Evolutionary conservation across 2,797 vertebrate genomes (phyloP).

Genomic region (Zenarchopterus dispar): DNA sequence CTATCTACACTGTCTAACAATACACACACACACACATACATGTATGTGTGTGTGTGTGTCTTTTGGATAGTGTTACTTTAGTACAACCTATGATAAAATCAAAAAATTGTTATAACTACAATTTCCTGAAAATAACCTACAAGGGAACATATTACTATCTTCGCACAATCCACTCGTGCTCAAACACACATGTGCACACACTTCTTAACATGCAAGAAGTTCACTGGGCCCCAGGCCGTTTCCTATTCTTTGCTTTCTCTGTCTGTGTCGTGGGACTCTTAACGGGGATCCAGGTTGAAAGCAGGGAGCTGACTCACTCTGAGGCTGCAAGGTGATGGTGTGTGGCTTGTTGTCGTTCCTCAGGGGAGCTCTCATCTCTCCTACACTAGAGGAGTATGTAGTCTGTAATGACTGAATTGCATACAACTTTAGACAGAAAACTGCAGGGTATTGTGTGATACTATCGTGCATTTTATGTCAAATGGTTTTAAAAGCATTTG

Average conservation of each 20-base stretch:
- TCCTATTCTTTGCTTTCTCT: conserved; percentile 63
- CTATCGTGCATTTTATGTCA: conserved; percentile 25
- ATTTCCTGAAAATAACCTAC: background rate
- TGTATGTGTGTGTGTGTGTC: too few species aligned
- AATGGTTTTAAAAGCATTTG: background rate
- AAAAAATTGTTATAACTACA: background rate
- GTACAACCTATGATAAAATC: background rate
- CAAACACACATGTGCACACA: conserved; percentile 19
- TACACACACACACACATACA: background rate
- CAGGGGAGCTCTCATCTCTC: conserved; percentile 68
- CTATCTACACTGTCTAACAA: too few species aligned
- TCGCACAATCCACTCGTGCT: conserved; percentile 18
- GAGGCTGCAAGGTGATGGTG: conserved; percentile 66
- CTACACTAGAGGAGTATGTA: conserved; percentile 58
- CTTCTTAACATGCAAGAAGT: conserved; percentile 37
- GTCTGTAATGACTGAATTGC: conserved; percentile 58
- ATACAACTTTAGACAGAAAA: conserved; percentile 36
- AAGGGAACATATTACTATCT: background rate
- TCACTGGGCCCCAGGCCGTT: conserved; percentile 51
- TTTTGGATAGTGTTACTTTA: too few species aligned
- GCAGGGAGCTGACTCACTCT: conserved; percentile 76
- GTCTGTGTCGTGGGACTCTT: conserved; percentile 63
- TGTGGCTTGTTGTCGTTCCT: conserved; percentile 70
- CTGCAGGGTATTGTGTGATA: conserved; percentile 28
- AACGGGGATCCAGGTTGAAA: conserved; percentile 70